phyloP scores from a whole-genome alignment of 23 tunicate genomes.

The Botrylloides violaceus region DNA sequence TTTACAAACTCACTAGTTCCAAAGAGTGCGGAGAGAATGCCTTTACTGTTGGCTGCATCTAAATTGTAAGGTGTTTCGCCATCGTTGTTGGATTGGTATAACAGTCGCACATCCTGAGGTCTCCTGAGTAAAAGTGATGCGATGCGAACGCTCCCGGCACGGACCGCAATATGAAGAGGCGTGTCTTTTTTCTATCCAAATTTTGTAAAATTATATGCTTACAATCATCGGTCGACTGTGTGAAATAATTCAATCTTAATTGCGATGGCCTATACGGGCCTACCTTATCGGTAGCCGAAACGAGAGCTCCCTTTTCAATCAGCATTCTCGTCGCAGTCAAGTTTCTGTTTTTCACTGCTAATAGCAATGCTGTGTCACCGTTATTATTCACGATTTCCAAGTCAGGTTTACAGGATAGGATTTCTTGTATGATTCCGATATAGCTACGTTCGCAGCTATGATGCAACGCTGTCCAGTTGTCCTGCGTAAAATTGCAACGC shows the following conservation, averaged over 20 bases:
- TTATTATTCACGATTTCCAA: slow-evolving; percentile 26
- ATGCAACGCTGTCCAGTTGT: slow-evolving; percentile 66
- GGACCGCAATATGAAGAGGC: slow-evolving; percentile 70
- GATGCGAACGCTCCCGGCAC: slow-evolving; percentile 38
- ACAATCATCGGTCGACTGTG: background rate
- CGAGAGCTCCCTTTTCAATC: slow-evolving; percentile 51
- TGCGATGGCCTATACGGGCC: too few species aligned
- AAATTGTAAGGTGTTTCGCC: slow-evolving; percentile 89
- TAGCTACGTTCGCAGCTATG: slow-evolving; percentile 47
- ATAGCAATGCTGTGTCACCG: slow-evolving; percentile 45
- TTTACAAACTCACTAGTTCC: slow-evolving; percentile 78
- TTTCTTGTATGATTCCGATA: slow-evolving; percentile 32
- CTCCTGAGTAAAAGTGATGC: slow-evolving; percentile 56
- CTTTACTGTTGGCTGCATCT: slow-evolving; percentile 44
- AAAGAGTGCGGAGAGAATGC: slow-evolving; percentile 57
- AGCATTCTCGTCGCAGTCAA: slow-evolving; percentile 32
- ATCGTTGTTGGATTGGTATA: slow-evolving; percentile 62
- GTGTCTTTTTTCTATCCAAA: slow-evolving; percentile 31
- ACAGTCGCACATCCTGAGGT: slow-evolving; percentile 56
- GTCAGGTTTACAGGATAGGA: slow-evolving; percentile 33
- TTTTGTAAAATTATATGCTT: background rate
- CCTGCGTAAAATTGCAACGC: too few species aligned
- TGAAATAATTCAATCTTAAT: background rate
- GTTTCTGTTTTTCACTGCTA: slow-evolving; percentile 45
- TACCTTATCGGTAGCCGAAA: slow-evolving; percentile 49